Base-by-base conservation (phyloP, 2,888 invertebrate species). In the Desoria tigrina region DNA sequence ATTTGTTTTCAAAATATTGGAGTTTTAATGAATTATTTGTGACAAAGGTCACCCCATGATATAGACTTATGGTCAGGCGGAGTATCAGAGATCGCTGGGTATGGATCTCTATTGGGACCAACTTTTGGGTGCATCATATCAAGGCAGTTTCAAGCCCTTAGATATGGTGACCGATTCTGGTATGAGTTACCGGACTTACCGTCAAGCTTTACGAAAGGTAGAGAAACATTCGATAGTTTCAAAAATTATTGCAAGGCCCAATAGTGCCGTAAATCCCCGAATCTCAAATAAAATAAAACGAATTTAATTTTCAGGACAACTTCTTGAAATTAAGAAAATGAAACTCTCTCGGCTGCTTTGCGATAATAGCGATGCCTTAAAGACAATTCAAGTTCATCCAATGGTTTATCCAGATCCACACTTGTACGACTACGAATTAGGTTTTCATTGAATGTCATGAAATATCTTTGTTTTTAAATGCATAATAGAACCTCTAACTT, bases 51-150 rank as follows among this genome's bases (percentile, higher is more conserved):
- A 26, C 78, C 79, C 4, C 79, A 79, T 59, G 81, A 81, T 68
- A 79, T 81, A 32, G 81, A 81, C 63, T 73, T 81, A 37, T 81
- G 80, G 80, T 80, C 81, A 11, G 81, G 79, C 6, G 81, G 83
- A 1, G 79, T 84, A 21, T 80, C 83, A 1, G 84, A 84, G 76
- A 77, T 77, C 26, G 80, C 82, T 1, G 72, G 81, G 2, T 78
- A 78, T 1, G 83, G 82, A 2, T 61, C 69, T 9, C 53, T 82
- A 61, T 76, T 83, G 2, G 82, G 83, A 0, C 81, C 82, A 1
- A 80, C 82, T 7, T 81, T 83, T 69, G 79, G 80, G 26, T 83
- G 83, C 66, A 78, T 83, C 60, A 79, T 83, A 45, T 82, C 79
- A 2, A 77, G 78, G 63, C 80, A 81, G 74, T 82, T 82, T 75